phyloP scores from a whole-genome alignment of 2,888 invertebrate species.

The Dynastes grantii region DNA sequence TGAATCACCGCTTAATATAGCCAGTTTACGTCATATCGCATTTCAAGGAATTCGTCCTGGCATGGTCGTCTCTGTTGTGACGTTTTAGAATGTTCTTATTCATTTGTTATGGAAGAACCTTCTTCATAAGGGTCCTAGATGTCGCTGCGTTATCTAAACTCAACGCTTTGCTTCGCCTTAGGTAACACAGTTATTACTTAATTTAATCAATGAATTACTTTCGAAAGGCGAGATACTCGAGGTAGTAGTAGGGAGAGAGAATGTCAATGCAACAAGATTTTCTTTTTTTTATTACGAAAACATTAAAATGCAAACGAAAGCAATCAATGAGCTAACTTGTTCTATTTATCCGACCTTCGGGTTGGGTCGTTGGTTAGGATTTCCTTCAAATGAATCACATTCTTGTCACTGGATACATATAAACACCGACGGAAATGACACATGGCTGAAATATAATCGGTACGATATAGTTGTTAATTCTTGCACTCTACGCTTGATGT shows the following conservation, averaged over 20 bases:
- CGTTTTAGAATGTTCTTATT: background rate
- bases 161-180: background rate
- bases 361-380: conserved; percentile 1
- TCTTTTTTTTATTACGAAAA: background rate
- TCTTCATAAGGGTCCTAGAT: background rate
- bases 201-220: conserved; percentile 18
- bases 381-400: conserved; percentile 22
- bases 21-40: conserved; percentile 22
- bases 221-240: background rate
- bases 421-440: conserved; percentile 10
- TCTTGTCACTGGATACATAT: background rate
- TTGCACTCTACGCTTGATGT: background rate
- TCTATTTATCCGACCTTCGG: conserved; percentile 27
- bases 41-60: conserved; percentile 24
- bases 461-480: background rate
- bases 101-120: background rate
- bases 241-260: background rate
- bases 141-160: background rate
- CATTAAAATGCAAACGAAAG: conserved; percentile 3
- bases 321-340: conserved; percentile 1
- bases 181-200: background rate
- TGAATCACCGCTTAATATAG: background rate
- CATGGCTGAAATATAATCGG: conserved; percentile 8
- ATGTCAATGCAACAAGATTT: conserved; percentile 8
- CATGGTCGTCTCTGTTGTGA: conserved; percentile 1